phyloP scores from a whole-genome alignment of 2,113 vertebrate genomes.

The Epinephelus cyanopodus region DNA sequence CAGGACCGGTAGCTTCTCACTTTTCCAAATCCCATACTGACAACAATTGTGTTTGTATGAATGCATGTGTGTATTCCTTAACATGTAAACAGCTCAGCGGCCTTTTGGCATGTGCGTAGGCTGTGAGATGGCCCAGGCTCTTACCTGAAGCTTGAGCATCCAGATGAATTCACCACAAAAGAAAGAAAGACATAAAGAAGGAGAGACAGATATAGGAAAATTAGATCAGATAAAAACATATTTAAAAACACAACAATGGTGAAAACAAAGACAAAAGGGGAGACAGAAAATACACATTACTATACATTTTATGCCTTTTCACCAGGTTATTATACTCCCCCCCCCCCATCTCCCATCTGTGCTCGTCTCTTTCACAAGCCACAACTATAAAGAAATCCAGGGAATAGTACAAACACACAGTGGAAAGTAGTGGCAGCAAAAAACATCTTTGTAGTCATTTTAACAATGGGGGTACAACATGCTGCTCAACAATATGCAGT shows the following conservation, averaged over 20 bases:
- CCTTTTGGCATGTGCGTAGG: not conserved
- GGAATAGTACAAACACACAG: constrained; percentile 5
- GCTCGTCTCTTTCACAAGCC: constrained; percentile 10
- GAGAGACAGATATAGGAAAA: constrained; percentile 26
- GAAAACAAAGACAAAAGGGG: not conserved
- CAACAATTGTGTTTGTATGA: not conserved
- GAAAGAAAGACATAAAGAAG: constrained; percentile 7
- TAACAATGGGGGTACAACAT: constrained; percentile 43
- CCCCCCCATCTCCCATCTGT: not conserved
- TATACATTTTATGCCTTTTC: constrained; percentile 6
- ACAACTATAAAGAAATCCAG: constrained; percentile 17
- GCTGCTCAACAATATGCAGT: constrained; percentile 9
- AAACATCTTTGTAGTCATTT: constrained; percentile 46
- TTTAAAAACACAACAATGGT: not conserved
- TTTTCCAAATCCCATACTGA: not conserved
- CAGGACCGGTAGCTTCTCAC: not conserved
- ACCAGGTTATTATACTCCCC: constrained; percentile 6
- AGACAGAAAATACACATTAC: constrained; percentile 9
- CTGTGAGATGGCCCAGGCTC: constrained; percentile 22
- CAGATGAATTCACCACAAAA: constrained; percentile 3
- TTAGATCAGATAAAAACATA: not conserved
- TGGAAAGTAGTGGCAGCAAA: constrained; percentile 32
- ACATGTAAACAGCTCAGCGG: not conserved
- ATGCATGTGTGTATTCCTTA: not conserved
- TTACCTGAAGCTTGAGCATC: constrained; percentile 78